These are phyloP conservation scores for Nothura maculosa DNA, from an alignment of 2,797 vertebrate species.

Conservation along the genomic window DNA sequence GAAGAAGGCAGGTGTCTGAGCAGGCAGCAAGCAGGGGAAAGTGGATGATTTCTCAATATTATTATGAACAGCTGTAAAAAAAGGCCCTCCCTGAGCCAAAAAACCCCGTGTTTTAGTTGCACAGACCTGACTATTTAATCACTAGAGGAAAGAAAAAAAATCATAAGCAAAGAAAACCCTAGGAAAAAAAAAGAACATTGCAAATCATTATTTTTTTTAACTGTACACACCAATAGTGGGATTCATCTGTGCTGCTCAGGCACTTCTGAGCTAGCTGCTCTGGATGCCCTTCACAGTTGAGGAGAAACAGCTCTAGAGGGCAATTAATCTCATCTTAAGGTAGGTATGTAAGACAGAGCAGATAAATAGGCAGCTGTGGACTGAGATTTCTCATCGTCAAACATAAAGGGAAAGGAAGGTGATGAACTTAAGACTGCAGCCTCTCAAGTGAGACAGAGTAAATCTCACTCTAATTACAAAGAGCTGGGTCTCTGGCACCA, in stretches of 20 bases:
- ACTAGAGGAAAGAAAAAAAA: background rate
- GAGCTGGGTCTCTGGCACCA: background rate
- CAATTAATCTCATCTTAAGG: background rate
- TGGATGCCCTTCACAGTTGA: background rate
- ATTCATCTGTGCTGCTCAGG: background rate
- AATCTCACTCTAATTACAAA: background rate
- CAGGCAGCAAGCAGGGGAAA: conserved; percentile 22
- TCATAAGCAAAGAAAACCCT: background rate
- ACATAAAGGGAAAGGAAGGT: background rate
- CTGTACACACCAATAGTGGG: background rate
- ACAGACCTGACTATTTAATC: background rate
- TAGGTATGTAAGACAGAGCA: background rate
- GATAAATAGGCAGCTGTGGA: background rate
- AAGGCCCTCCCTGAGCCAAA: background rate
- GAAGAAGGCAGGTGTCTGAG: background rate
- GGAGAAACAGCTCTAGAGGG: background rate
- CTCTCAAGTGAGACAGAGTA: background rate
- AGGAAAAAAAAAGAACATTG: background rate
- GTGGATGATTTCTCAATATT: background rate
- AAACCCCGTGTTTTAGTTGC: background rate
- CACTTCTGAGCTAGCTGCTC: background rate
- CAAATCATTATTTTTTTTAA: background rate
- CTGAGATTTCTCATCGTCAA: background rate
- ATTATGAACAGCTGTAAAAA: background rate
- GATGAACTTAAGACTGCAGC: background rate